phyloP scores from a whole-genome alignment of 1,140 invertebrate genomes.

The Heterodera carotae region DNA sequence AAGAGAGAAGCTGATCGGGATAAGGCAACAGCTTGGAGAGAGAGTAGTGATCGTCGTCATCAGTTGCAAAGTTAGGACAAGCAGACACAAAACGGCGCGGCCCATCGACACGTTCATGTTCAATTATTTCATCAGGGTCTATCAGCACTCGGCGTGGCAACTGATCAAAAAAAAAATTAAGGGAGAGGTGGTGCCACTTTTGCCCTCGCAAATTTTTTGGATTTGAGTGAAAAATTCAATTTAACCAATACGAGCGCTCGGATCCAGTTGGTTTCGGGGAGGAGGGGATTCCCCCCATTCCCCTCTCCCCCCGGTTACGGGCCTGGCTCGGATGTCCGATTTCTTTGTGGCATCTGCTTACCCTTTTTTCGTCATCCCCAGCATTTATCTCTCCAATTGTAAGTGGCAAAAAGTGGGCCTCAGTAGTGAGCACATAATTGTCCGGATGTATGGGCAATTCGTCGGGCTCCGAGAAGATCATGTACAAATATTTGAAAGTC shows the following conservation, averaged over 20 bases:
- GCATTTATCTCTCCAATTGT: slow-evolving; percentile 63
- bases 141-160: slow-evolving; percentile 57
- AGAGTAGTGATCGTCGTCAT: neutral
- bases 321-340: too few relatives aligned
- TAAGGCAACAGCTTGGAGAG: slow-evolving; percentile 5
- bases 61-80: slow-evolving; percentile 36
- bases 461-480: slow-evolving; percentile 85
- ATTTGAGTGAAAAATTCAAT: too few relatives aligned
- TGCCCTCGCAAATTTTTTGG: neutral
- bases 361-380: neutral
- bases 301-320: neutral
- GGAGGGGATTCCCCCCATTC: too few relatives aligned
- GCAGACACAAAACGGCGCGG: slow-evolving; percentile 34
- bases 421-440: slow-evolving; percentile 94
- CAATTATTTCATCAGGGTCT: slow-evolving; percentile 57
- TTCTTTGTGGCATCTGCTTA: too few relatives aligned
- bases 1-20: slow-evolving; percentile 9
- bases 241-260: too few relatives aligned
- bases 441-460: slow-evolving; percentile 88
- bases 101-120: slow-evolving; percentile 35
- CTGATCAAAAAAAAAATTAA: too few relatives aligned
- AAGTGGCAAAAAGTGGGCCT: slow-evolving; percentile 89
- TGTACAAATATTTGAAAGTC: slow-evolving; percentile 94
- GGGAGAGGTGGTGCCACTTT: too few relatives aligned
- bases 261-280: too few relatives aligned